Evolutionary conservation across 2,113 vertebrate species (phyloP), one percentile per base, ranked within the genome.

Genomic region (Anas platyrhynchos): DNA sequence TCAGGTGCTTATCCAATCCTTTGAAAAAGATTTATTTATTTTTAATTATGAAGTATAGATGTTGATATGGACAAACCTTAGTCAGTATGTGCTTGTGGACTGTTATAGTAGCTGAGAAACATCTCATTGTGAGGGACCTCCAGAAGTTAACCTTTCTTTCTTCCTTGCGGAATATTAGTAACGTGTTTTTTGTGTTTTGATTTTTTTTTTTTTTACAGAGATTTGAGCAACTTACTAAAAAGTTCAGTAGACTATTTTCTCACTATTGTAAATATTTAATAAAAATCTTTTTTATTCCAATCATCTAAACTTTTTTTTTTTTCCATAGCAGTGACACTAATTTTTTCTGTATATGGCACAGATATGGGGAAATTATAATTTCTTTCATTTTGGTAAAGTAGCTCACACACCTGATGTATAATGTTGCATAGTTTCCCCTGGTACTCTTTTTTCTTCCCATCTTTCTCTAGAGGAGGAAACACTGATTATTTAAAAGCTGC

Each of bases 391-490:
- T 46, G 32, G 25, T 36, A 48, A 69, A 66, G 7, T 16, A 22
- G 14, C 27, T 81, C 13, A 7, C 13, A 11, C 9, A 6, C 9
- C 29, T 34, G 38, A 63, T 0, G 1, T 11, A 6, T 22, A 22
- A 68, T 16, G 32, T 1, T 34, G 11, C n/a, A 20, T 4, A 3
- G 0, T 68, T 79, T 46, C 6, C 6, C 9, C 38, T 0, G 0
- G 2, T 26, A 25, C 13, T 63, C 16, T 43, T 77, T 43, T 77
- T 92, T 66, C 15, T 29, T 59, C 11, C 29, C 14, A 15, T 2
- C 2, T 56, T 50, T 72, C 48, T 38, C 25, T 13, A 16, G 27
- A 75, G 27, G 9, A 74, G n/a, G 27, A 63, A 75, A 16, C 9
- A 9, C 31, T 31, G 31, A 1, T 18, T 31, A 29, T 61, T 61